These are phyloP conservation scores for Pangasius macronema DNA, from an alignment of 2,797 vertebrate genomes.

Conservation along the genomic window DNA sequence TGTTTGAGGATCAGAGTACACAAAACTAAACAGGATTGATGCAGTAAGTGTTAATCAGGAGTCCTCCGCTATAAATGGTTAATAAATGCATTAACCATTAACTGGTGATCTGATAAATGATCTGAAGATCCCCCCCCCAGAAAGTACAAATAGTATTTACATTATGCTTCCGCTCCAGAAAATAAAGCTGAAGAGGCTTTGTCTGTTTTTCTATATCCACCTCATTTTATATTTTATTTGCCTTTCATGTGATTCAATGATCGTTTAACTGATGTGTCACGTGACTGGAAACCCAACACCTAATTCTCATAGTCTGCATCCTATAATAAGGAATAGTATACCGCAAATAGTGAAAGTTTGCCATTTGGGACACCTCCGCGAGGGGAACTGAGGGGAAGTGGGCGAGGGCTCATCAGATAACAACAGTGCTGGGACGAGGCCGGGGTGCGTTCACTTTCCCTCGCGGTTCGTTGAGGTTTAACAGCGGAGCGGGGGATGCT, in stretches of 20 bases:
- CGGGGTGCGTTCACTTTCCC: conserved; percentile 15
- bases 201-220: not conserved
- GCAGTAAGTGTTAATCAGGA: not conserved
- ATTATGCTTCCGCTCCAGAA: not conserved
- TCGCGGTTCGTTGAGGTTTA: not conserved
- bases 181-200: not conserved
- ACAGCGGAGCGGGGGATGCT: conserved; percentile 7
- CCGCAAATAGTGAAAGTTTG: not conserved
- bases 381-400: not conserved
- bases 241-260: not conserved
- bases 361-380: not conserved
- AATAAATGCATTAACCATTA: not conserved
- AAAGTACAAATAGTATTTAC: not conserved
- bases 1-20: not conserved
- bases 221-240: not conserved
- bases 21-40: not conserved
- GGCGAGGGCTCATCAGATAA: not conserved
- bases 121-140: not conserved
- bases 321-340: too few species aligned
- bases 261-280: not conserved
- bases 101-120: not conserved
- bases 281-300: not conserved
- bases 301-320: not conserved
- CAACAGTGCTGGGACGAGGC: not conserved
- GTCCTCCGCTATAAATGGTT: not conserved